Conservation (phyloP, 2,888 invertebrate genomes). For the Trichopria drosophilae region DNA sequence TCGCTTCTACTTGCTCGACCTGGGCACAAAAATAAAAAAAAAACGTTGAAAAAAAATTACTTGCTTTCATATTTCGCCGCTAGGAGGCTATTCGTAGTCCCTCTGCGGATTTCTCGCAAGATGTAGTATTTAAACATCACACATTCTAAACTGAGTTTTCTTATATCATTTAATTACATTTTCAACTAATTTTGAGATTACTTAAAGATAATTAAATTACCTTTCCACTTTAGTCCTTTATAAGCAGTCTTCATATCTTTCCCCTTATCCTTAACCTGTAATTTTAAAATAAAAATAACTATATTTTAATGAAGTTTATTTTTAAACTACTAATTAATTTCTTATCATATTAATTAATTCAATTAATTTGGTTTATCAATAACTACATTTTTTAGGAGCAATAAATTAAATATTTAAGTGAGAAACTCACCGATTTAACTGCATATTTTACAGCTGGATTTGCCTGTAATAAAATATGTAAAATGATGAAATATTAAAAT, state of each 20-base stretch:
- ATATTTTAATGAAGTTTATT: slow-evolving; percentile 1
- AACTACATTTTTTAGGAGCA: not conserved
- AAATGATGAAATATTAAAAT: slow-evolving; percentile 43
- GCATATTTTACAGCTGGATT: slow-evolving; percentile 93
- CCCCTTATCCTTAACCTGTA: slow-evolving; percentile 72
- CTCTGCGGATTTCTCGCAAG: too few relatives aligned
- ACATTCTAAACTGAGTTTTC: too few relatives aligned
- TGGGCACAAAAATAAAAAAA: slow-evolving; percentile 26
- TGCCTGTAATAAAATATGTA: slow-evolving; percentile 67
- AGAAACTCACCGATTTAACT: slow-evolving; percentile 84
- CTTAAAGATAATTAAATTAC: slow-evolving; percentile 32
- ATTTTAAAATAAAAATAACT: slow-evolving; percentile 11
- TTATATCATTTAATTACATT: not conserved
- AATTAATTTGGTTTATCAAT: not conserved
- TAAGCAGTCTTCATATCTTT: slow-evolving; percentile 78
- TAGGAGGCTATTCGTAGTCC: too few relatives aligned
- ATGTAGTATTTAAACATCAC: too few relatives aligned
- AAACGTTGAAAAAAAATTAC: slow-evolving; percentile 3
- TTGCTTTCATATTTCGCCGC: too few relatives aligned
- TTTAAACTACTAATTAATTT: slow-evolving; percentile 9
- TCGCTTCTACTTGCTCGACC: slow-evolving; percentile 51
- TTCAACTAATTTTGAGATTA: slow-evolving; percentile 4
- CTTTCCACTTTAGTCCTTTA: slow-evolving; percentile 73
- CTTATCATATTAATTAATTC: not conserved
- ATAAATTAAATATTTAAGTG: not conserved